A percentile compares a stretch with the other conserved stretches of the same genome.
phyloP scores from a whole-genome alignment of 1,140 invertebrate genomes.

The Calliopsis andreniformis region DNA sequence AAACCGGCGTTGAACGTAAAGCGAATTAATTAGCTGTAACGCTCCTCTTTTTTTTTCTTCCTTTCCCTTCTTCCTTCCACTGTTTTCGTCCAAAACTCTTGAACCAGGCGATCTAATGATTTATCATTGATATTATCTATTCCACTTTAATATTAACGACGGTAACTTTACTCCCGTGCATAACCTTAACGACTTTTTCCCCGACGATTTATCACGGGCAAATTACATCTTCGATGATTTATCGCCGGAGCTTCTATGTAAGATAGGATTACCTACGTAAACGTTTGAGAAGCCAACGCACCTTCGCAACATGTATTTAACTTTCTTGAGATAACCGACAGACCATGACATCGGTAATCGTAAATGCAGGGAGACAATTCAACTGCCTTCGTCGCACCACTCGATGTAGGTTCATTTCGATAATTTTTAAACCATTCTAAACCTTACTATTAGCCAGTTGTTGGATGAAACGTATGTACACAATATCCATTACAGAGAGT shows the following conservation, averaged over 20 bases:
- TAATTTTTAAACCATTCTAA: too few relatives aligned
- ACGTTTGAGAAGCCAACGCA: slow-evolving; percentile 45
- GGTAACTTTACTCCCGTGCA: slow-evolving; percentile 52
- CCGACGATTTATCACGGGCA: slow-evolving; percentile 54
- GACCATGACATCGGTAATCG: slow-evolving; percentile 42
- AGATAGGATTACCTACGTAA: slow-evolving; percentile 55
- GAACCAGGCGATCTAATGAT: slow-evolving; percentile 57
- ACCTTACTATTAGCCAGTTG: too few relatives aligned
- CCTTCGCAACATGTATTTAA: slow-evolving; percentile 41
- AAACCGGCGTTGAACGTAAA: slow-evolving; percentile 59
- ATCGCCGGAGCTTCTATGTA: slow-evolving; percentile 42
- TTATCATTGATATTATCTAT: slow-evolving; percentile 66
- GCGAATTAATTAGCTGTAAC: slow-evolving; percentile 64
- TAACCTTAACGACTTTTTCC: slow-evolving; percentile 55
- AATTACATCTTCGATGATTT: slow-evolving; percentile 56
- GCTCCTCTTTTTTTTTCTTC: slow-evolving; percentile 29
- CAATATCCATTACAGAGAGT: too few relatives aligned
- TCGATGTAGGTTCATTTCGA: too few relatives aligned
- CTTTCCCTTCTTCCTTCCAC: slow-evolving; percentile 35
- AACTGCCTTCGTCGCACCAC: too few relatives aligned
- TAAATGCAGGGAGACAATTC: slow-evolving; percentile 21
- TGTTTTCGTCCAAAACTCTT: background rate
- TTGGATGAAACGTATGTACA: too few relatives aligned
- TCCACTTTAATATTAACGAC: slow-evolving; percentile 55
- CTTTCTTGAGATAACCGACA: slow-evolving; percentile 41